These are phyloP conservation scores for Epirrhoe tristata DNA, from an alignment of 2,888 invertebrate genomes.

Conservation along the genomic window DNA sequence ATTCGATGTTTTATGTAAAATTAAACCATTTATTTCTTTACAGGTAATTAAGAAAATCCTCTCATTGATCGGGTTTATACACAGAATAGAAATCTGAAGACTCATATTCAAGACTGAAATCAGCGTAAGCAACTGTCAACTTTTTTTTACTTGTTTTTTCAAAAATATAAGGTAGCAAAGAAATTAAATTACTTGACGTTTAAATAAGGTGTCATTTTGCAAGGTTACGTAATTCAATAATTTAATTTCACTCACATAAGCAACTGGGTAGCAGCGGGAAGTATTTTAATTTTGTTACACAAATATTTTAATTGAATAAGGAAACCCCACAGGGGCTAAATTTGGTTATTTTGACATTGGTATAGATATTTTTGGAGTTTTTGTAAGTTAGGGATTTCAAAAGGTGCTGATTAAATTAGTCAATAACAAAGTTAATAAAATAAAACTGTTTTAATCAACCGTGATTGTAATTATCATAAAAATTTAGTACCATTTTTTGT, in stretches of 20 bases:
- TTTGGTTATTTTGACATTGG: neutral
- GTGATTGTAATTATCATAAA: neutral
- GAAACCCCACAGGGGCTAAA: constrained; percentile 14
- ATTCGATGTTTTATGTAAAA: no score
- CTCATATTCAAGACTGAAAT: no score
- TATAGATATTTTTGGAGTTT: neutral
- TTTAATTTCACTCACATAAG: neutral
- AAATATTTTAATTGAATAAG: constrained; percentile 27
- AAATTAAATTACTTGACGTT: constrained; percentile 1
- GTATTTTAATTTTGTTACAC: constrained; percentile 17
- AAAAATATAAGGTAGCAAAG: neutral
- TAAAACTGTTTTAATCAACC: neutral
- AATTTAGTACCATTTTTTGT: neutral
- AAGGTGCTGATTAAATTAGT: neutral
- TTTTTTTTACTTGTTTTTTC: no score
- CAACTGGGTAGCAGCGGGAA: constrained; percentile 18
- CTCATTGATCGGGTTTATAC: no score
- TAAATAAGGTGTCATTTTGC: neutral
- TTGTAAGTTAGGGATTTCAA: neutral
- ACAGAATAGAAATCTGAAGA: no score
- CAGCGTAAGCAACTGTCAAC: no score
- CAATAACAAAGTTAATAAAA: neutral
- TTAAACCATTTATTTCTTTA: no score
- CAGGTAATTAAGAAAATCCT: no score
- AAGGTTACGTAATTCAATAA: neutral